phyloP scores from a whole-genome alignment of 2,797 vertebrate species.

The Chaenodraco wilsoni region DNA sequence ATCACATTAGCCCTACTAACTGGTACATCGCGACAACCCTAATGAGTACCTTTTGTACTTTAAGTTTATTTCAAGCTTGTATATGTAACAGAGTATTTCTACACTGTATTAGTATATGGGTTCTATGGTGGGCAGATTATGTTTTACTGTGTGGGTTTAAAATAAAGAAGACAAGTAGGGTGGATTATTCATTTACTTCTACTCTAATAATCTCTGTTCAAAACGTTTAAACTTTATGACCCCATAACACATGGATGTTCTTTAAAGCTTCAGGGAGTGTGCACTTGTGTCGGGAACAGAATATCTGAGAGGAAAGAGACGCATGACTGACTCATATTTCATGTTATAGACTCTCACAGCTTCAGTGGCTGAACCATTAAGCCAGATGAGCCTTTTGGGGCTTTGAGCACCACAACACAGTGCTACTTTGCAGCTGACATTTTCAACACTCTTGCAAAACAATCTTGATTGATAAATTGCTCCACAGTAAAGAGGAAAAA shows the following conservation, averaged over 20 bases:
- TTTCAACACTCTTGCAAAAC: no score
- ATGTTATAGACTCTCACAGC: neutral
- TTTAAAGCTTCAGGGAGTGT: neutral
- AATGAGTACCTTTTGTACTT: no score
- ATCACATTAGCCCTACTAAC: no score
- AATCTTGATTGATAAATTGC: no score
- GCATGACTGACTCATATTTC: neutral
- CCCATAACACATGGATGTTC: neutral
- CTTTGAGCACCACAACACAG: neutral
- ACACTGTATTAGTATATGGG: no score
- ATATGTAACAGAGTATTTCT: no score
- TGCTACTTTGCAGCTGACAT: no score
- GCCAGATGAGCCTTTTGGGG: neutral
- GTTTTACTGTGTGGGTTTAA: neutral
- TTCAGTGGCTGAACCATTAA: neutral
- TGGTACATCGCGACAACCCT: no score
- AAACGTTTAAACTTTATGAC: neutral
- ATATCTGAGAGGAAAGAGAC: neutral
- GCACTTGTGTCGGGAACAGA: neutral
- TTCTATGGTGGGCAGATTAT: neutral
- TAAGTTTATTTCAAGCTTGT: no score
- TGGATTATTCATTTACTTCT: neutral
- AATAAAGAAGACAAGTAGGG: neutral
- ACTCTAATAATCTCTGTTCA: neutral
- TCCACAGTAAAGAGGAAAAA: no score